Evolutionary conservation across 2,113 vertebrate genomes (phyloP), one percentile per base, ranked within the genome.

Genomic region (Chrysochloris asiatica): DNA sequence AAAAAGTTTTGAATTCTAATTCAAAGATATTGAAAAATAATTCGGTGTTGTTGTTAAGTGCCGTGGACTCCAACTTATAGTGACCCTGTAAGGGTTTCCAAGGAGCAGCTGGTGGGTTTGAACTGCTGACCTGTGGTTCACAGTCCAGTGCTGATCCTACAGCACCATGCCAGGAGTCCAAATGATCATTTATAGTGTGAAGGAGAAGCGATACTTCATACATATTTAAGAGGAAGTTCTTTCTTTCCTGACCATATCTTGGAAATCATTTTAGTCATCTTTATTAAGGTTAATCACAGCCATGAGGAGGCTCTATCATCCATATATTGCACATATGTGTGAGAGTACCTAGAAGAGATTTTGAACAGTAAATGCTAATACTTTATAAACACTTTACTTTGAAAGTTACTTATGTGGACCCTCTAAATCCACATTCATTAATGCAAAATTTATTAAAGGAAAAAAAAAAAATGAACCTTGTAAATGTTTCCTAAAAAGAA

Each of bases 401-500:
- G 45, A 90, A 95, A 88, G 78, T 71, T 73, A 96, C 96, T 96
- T 82, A 93, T 86, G 86, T 38, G 24, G 84, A 92, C 30, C 14
- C 41, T 94, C 82, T 94, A 93, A 8, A 65, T 59, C 45, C 26
- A 91, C 88, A 41, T 88, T 94, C 61, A 76, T 71, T 93, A 91
- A 86, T 83, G 76, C 83, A 85, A 89, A 89, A 87, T 47, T 94
- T 81, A 96, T 95, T 95, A 96, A 95, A 95, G 94, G 78, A 90
- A 92, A 94, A 88, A 91, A 88, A 91, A 90, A 92, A 93, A 88
- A 90, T 92, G 92, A 75, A 83, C 93, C 41, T 67, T 91, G 36
- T 96, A 86, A 95, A 69, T 89, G 65, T 75, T 89, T 48, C 41
- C 67, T 93, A 82, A 96, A 91, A 87, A 88, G 83, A 87, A 89